These are phyloP conservation scores for Riparia riparia DNA, from an alignment of 2,113 vertebrate species.

Conservation along the genomic window DNA sequence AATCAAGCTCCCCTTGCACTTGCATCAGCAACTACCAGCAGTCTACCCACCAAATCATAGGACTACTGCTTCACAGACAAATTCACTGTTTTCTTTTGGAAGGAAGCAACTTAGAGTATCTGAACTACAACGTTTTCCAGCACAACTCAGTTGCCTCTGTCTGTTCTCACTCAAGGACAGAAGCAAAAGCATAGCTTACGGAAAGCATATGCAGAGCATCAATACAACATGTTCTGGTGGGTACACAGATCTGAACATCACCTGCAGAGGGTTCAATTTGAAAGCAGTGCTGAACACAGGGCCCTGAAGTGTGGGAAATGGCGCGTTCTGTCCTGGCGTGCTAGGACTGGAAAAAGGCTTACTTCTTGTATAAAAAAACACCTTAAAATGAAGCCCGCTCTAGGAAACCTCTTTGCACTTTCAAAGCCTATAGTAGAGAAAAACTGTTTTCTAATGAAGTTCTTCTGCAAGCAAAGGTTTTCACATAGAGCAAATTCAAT, in stretches of 20 bases:
- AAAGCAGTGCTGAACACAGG: background rate
- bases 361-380: constrained; percentile 16
- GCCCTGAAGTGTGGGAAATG: background rate
- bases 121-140: background rate
- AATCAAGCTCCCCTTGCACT: constrained; percentile 24
- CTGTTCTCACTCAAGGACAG: background rate
- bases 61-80: background rate
- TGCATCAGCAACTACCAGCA: constrained; percentile 24
- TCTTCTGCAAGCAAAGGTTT: background rate
- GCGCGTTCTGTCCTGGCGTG: background rate
- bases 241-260: background rate
- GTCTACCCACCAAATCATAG: background rate
- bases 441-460: background rate
- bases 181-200: background rate
- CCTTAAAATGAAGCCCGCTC: background rate
- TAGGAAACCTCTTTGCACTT: background rate
- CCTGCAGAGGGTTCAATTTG: background rate
- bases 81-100: background rate
- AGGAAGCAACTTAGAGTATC: background rate
- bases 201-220: background rate
- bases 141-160: background rate
- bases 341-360: background rate
- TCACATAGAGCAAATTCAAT: background rate
- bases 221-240: background rate
- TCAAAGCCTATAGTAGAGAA: background rate